Base-by-base conservation (phyloP, 1,140 invertebrate genomes). In the Dendrolimus kikuchii region DNA sequence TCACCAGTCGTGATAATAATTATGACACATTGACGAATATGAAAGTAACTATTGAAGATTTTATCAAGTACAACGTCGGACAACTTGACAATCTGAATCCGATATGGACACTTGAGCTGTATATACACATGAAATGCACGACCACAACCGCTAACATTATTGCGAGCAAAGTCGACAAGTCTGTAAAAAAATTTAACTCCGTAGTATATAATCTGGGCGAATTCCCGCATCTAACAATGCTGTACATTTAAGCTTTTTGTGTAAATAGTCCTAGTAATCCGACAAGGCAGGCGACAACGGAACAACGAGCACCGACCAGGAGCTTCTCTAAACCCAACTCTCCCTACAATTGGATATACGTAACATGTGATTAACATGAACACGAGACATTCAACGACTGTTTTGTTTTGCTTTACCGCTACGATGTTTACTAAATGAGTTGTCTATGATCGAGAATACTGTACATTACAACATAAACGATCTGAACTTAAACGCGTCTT, bases 221-320 rank as follows among this genome's bases (percentile, higher is more conserved):
- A 74, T 70, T 78, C 81, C 66, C 75, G 81, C 81, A 85, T 82
- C 81, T 86, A 86, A 86, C 82, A 80, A 70, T 62, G 82, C 81
- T 83, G 82, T 86, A 86, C 69, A 86, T 82, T 70, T 71, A 67
- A 86, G 82, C 82, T 86, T 86, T 86, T 83, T 86, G 80, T 86
- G 82, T 86, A 82, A 75, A 82, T 81, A 83, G 68, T 76, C 64
- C 62, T 75, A 75, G 66, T 67, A 57, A 60, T 62, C 50, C 61
- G 49, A 58, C 57, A 60, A 66, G 62, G 58, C 65, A 67, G 71
- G 63, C 55, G 59, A 58, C 59, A 60, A 44, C 59, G 41, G 66
- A 52, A 66, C 71, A 47, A 9, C 67, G 71, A 69, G 64, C 72
- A 52, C 10, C 74, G 68, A 58, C 60, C 49, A 54, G 59, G 55